Evolutionary conservation across 53 echinoderm and acorn worm species (phyloP).

Genomic region (Hippasteria phrygiana): DNA sequence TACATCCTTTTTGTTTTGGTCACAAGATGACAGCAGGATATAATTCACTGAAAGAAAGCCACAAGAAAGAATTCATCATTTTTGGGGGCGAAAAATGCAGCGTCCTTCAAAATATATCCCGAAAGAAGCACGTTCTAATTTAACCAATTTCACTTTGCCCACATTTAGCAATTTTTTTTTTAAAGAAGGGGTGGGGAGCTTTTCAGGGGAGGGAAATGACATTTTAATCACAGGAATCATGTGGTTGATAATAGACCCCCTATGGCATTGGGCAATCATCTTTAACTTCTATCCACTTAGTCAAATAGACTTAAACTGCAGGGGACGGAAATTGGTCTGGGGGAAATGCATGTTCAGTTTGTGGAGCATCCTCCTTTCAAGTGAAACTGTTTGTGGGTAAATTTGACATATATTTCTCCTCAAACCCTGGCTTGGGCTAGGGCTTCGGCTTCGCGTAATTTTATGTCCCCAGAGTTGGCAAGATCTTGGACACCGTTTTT

Average conservation of each 20-base stretch:
- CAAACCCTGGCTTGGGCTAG: too few relatives aligned
- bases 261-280: not conserved
- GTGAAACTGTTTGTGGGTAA: too few relatives aligned
- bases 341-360: not conserved
- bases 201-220: not conserved
- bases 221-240: not conserved
- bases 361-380: too few relatives aligned
- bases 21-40: constrained; percentile 1
- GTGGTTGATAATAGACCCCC: not conserved
- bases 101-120: constrained; percentile 17
- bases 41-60: not conserved
- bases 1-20: not conserved
- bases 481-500: too few relatives aligned
- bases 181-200: not conserved
- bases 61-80: not conserved
- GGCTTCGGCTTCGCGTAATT: too few relatives aligned
- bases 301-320: not conserved
- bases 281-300: not conserved
- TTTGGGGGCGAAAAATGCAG: constrained; percentile 2
- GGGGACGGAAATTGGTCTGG: too few relatives aligned
- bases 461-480: too few relatives aligned
- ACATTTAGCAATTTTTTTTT: not conserved
- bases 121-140: constrained; percentile 35
- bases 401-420: too few relatives aligned
- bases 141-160: constrained; percentile 28